Evolutionary conservation across 1,140 invertebrate species (phyloP), one percentile per base, ranked within the genome.

Genomic region (Pararge aegeria): DNA sequence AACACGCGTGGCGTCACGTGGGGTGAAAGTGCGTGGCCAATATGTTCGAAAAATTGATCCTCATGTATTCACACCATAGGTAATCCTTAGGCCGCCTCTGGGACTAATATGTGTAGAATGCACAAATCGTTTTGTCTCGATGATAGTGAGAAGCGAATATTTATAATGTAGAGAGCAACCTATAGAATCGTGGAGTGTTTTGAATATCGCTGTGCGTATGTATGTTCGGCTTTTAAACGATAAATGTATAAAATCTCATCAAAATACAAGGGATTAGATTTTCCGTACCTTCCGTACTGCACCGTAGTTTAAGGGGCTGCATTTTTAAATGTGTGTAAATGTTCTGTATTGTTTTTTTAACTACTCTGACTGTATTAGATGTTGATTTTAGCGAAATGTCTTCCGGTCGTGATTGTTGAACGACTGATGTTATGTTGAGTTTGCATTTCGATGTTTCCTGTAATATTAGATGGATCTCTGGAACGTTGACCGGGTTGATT

Each of bases 161-260:
- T 74, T 75, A 78, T 78, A 68, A 78, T 67, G 65, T 82, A 82
- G 78, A 80, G 69, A 82, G 83, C 80, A 82, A 78, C 75, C 74
- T 82, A 80, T 83, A 87, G 84, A 75, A 72, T 80, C 67, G 82
- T 87, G 70, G 78, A 78, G 78, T 85, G 81, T 81, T 62, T 78
- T 80, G 73, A 73, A 69, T 78, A 74, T 83, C 79, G 83, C 82
- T 85, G 78, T 86, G 73, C 75, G 75, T 84, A 74, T 83, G 80
- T 84, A 78, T 85, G 82, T 88, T 73, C 83, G 86, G 86, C 86
- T 89, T 89, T 71, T 84, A 81, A 34, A 78, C 80, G 56, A 78
- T 80, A 75, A 78, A 60, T 70, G 27, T 60, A 67, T 66, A 68
- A 75, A 81, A 78, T 82, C 79, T 72, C 78, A 64, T 80, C 73